Conservation (phyloP, 2,888 invertebrate species). For the Rugalucina vietnamica region DNA sequence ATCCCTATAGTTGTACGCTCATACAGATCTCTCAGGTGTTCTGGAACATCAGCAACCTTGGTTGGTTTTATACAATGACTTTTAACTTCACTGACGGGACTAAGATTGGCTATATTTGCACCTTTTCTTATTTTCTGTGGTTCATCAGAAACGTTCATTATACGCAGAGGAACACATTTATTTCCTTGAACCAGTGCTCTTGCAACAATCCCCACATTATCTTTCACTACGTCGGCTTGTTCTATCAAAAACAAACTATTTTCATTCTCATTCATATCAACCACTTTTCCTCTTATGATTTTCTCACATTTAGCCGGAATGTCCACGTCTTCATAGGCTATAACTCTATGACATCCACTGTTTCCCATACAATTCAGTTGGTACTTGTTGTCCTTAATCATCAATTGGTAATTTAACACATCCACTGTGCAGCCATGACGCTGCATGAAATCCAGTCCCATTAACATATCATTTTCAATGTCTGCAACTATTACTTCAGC, state of each 20-base stretch:
- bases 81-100: conserved; percentile 5
- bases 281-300: conserved; percentile 16
- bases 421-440: conserved; percentile 7
- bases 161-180: conserved; percentile 40
- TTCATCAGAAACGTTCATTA: conserved; percentile 51
- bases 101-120: conserved; percentile 39
- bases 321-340: not conserved
- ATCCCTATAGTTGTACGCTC: not conserved
- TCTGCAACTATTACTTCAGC: conserved; percentile 18
- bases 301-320: conserved; percentile 39
- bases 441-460: conserved; percentile 23
- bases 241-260: conserved; percentile 30
- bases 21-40: conserved; percentile 25
- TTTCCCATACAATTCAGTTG: not conserved
- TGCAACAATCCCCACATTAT: conserved; percentile 33
- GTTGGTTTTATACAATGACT: not conserved
- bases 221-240: conserved; percentile 13
- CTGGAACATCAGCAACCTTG: not conserved
- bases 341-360: conserved; percentile 18
- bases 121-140: conserved; percentile 34
- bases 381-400: not conserved
- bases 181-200: conserved; percentile 39
- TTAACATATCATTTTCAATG: conserved; percentile 22
- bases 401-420: not conserved
- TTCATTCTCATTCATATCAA: not conserved